Evolutionary conservation across 2,797 vertebrate genomes (phyloP).

Genomic region (Glyptemys insculpta): DNA sequence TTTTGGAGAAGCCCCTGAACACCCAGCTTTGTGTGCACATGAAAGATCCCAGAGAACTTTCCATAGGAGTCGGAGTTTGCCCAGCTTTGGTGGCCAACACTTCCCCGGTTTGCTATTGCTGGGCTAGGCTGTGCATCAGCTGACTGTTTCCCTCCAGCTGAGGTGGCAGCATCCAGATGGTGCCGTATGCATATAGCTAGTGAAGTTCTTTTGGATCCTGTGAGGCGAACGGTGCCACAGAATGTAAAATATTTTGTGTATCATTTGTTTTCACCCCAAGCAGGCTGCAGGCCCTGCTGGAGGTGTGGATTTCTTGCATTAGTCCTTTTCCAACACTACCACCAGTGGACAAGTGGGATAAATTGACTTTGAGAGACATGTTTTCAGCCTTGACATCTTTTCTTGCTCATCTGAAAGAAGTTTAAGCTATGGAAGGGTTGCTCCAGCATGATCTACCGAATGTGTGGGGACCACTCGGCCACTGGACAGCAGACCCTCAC

Average conservation of each 20-base stretch:
- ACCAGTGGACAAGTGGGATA: background rate
- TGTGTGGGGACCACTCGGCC: fast-evolving
- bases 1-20: background rate
- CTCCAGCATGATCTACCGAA: background rate
- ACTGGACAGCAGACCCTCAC: background rate
- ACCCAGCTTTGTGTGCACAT: background rate
- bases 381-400: background rate
- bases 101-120: background rate
- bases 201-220: background rate
- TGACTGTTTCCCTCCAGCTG: background rate
- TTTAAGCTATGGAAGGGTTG: background rate
- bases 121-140: background rate
- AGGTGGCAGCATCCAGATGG: background rate
- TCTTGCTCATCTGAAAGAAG: background rate
- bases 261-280: background rate
- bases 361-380: fast-evolving
- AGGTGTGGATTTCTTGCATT: background rate
- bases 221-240: background rate
- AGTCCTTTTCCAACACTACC: background rate
- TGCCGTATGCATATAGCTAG: background rate
- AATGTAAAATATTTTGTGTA: background rate
- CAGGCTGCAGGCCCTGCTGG: background rate
- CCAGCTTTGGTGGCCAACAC: background rate
- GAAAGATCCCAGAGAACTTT: background rate
- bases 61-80: background rate